phyloP scores from a whole-genome alignment of 2,888 invertebrate genomes.

The Neocrepidodera transversa region DNA sequence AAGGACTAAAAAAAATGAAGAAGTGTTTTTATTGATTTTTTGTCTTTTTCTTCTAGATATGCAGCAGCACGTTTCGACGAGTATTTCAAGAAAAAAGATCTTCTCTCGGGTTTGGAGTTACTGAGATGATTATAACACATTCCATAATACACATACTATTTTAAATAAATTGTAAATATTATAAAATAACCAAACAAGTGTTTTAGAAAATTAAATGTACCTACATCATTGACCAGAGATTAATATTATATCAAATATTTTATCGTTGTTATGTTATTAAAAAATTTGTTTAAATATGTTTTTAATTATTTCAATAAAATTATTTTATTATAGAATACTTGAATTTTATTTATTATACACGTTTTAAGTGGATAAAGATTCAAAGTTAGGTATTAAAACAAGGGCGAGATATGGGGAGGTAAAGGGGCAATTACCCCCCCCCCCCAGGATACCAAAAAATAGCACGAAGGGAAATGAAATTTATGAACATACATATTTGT shows the following conservation, averaged over 20 bases:
- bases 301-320: slow-evolving; percentile 23
- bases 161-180: slow-evolving; percentile 10
- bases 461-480: no score
- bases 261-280: slow-evolving; percentile 22
- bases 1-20: no score
- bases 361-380: no score
- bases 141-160: background rate
- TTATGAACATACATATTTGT: no score
- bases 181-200: background rate
- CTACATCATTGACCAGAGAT: slow-evolving; percentile 13
- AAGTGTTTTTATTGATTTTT: background rate
- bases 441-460: no score
- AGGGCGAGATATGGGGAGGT: no score
- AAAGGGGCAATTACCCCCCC: no score
- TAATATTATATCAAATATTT: slow-evolving; percentile 22
- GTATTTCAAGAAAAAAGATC: slow-evolving; percentile 72
- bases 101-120: slow-evolving; percentile 56
- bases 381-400: no score
- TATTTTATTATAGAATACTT: slow-evolving; percentile 18
- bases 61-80: slow-evolving; percentile 75
- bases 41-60: slow-evolving; percentile 63
- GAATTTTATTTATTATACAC: no score
- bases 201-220: background rate
- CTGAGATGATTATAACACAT: slow-evolving; percentile 12
- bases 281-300: slow-evolving; percentile 11